These are phyloP conservation scores for Drosophila arizonae DNA, from an alignment of 1,140 invertebrate species.

Conservation along the genomic window DNA sequence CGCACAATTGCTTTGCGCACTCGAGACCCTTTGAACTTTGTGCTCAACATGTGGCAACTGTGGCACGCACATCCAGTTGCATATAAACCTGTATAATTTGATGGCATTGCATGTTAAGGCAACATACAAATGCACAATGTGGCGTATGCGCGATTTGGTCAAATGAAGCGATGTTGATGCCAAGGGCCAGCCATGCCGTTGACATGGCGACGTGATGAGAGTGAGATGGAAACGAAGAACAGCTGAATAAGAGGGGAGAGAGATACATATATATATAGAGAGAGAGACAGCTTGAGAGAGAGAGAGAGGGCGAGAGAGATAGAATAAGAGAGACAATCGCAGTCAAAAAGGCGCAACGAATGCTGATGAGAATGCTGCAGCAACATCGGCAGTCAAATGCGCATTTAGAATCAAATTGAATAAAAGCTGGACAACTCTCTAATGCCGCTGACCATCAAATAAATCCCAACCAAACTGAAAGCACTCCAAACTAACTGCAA, in stretches of 20 bases:
- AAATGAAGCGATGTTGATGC: slow-evolving; percentile 52
- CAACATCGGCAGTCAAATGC: slow-evolving; percentile 19
- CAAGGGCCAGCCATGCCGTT: slow-evolving; percentile 17
- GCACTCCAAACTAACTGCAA: background rate
- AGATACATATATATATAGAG: background rate
- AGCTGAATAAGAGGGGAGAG: background rate
- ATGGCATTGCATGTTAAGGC: slow-evolving; percentile 55
- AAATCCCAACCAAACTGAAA: slow-evolving; percentile 1
- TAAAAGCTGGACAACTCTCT: slow-evolving; percentile 10
- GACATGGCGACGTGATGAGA: slow-evolving; percentile 29
- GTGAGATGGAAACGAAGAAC: too few species aligned
- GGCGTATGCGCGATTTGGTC: slow-evolving; percentile 51
- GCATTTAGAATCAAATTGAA: slow-evolving; percentile 37
- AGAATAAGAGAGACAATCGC: background rate
- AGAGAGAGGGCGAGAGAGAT: background rate
- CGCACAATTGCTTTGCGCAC: background rate
- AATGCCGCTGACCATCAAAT: background rate
- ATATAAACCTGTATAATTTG: slow-evolving; percentile 40
- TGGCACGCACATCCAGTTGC: slow-evolving; percentile 34
- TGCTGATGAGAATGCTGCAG: slow-evolving; percentile 21
- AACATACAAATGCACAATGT: slow-evolving; percentile 46
- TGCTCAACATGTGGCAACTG: slow-evolving; percentile 47
- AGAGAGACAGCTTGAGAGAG: background rate
- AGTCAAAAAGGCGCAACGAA: slow-evolving; percentile 29
- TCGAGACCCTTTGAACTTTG: background rate